Percentiles rank a stretch among this genome's conserved stretches.
These are phyloP conservation scores for Gerris buenoi DNA, from an alignment of 1,140 invertebrate species.

Conservation along the genomic window DNA sequence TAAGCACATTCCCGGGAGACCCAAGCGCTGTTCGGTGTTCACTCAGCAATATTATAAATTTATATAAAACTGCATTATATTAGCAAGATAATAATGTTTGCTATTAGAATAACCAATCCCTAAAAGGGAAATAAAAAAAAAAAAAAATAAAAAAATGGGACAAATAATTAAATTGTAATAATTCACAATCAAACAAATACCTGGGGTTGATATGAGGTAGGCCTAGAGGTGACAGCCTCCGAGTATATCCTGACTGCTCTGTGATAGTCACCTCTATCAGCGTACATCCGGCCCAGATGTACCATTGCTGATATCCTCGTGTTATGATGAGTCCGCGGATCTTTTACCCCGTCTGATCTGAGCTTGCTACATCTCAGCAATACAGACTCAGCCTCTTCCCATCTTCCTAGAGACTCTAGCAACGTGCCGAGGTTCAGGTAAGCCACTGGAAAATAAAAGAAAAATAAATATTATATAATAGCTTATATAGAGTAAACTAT, in stretches of 20 bases:
- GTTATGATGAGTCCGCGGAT: conserved; percentile 73
- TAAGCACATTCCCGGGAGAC: too few relatives aligned
- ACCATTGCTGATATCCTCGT: conserved; percentile 80
- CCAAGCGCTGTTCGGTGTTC: too few relatives aligned
- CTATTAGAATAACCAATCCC: too few relatives aligned
- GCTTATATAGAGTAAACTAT: neutral
- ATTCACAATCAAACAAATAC: too few relatives aligned
- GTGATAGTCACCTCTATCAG: conserved; percentile 67
- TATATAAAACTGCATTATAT: too few relatives aligned
- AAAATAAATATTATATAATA: neutral
- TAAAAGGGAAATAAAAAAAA: too few relatives aligned
- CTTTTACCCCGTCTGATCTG: conserved; percentile 73
- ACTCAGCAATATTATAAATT: too few relatives aligned
- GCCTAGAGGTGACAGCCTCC: conserved; percentile 66
- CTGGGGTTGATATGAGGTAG: conserved; percentile 65
- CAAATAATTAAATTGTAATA: too few relatives aligned
- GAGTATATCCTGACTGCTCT: conserved; percentile 77
- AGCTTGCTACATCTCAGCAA: conserved; percentile 65
- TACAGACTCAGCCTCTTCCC: conserved; percentile 67
- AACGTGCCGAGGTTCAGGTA: conserved; percentile 87
- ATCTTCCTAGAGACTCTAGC: conserved; percentile 60
- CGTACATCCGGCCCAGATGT: conserved; percentile 76
- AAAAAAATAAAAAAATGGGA: too few relatives aligned
- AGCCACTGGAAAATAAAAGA: conserved; percentile 57
- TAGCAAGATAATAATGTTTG: too few relatives aligned